These are phyloP conservation scores for Troglohyphantes excavatus DNA, from an alignment of 2,888 invertebrate genomes.

Conservation along the genomic window DNA sequence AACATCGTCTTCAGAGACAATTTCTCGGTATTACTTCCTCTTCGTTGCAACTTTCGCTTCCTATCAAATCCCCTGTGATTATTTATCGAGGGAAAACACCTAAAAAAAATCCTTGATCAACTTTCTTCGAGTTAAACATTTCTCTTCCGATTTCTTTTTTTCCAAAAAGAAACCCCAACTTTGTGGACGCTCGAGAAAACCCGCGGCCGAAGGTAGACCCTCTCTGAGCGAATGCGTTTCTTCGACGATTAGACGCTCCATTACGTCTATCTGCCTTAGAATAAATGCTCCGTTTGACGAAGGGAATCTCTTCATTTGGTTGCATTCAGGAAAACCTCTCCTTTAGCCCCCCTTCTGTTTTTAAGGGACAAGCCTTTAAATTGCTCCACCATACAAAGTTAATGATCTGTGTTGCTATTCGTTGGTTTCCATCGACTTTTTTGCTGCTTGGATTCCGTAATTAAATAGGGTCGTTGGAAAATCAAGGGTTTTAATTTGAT, in stretches of 20 bases:
- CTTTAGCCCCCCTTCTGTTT: conserved; percentile 43
- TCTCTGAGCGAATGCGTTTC: no score
- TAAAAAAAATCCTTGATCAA: not conserved
- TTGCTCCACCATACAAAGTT: conserved; percentile 37
- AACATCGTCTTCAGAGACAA: no score
- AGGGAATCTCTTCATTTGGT: conserved; percentile 33
- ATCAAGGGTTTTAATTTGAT: not conserved
- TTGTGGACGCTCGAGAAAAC: not conserved
- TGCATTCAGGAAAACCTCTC: conserved; percentile 21
- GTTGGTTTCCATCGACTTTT: not conserved
- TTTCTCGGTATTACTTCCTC: not conserved
- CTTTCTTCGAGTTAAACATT: not conserved
- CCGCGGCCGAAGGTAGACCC: not conserved
- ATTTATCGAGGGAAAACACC: not conserved
- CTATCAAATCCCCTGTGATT: not conserved
- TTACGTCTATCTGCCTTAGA: conserved; percentile 48
- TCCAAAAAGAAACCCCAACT: not conserved
- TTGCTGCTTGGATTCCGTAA: conserved; percentile 1
- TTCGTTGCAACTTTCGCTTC: not conserved
- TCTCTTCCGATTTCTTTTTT: not conserved
- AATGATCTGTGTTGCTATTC: conserved; percentile 35
- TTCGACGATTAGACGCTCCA: conserved; percentile 34
- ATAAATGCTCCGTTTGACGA: conserved; percentile 17
- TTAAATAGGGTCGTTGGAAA: not conserved
- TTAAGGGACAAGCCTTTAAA: conserved; percentile 28